phyloP scores from a whole-genome alignment of 1,140 invertebrate genomes.

The Linepithema humile region DNA sequence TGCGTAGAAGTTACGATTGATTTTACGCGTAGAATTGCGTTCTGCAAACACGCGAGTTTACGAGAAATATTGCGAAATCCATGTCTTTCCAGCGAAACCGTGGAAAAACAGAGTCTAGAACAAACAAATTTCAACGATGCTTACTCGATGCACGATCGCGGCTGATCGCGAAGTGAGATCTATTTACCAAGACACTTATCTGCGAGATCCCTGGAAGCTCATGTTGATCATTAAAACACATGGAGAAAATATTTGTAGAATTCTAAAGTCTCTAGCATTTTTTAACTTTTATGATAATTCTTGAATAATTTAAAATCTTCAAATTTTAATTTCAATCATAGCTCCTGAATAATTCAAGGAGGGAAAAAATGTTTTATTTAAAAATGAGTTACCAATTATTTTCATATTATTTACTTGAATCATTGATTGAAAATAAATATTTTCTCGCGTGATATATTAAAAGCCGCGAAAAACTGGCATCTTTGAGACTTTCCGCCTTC shows the following conservation, averaged over 20 bases:
- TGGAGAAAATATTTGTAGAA: background rate
- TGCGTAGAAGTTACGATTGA: constrained; percentile 40
- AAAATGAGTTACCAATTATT: too few species aligned
- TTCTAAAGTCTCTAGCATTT: background rate
- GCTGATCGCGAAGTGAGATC: background rate
- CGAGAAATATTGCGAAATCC: constrained; percentile 34
- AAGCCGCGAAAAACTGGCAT: background rate
- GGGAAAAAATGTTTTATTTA: too few species aligned
- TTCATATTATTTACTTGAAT: too few species aligned
- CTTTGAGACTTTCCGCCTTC: background rate
- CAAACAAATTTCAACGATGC: constrained; percentile 28
- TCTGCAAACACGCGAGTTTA: constrained; percentile 5
- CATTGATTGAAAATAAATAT: background rate
- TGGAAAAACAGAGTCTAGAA: constrained; percentile 41
- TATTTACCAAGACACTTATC: constrained; percentile 34
- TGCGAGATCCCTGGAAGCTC: too few species aligned
- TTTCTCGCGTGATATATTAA: background rate
- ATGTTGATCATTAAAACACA: background rate
- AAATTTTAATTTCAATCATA: too few species aligned
- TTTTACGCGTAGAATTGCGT: constrained; percentile 18
- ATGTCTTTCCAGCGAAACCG: constrained; percentile 41
- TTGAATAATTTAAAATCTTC: background rate
- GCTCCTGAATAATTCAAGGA: too few species aligned
- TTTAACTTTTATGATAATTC: background rate
- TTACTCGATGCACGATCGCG: constrained; percentile 21